Conservation (phyloP, 2,888 invertebrate species). For the Eustalomyia histrio region DNA sequence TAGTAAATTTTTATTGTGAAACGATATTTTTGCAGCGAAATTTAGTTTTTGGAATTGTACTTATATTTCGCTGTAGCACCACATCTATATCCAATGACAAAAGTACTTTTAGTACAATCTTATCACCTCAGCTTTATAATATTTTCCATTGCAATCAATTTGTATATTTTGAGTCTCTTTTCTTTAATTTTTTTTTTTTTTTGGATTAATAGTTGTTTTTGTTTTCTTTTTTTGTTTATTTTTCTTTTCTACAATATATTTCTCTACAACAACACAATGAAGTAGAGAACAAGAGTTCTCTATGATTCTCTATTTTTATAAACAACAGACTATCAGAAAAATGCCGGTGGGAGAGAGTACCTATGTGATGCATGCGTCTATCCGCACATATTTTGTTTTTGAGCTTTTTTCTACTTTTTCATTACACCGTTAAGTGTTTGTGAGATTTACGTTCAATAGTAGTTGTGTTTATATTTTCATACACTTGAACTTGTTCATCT, state of each 20-base stretch:
- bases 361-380: constrained; percentile 48
- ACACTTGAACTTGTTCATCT: constrained; percentile 67
- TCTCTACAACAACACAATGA: background rate
- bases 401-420: background rate
- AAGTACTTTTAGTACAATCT: background rate
- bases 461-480: constrained; percentile 68
- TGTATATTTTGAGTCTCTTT: constrained; percentile 3
- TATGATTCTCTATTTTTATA: background rate
- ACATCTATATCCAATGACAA: background rate
- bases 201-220: constrained; percentile 58
- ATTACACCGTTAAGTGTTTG: constrained; percentile 64
- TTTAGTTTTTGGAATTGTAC: no score
- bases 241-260: constrained; percentile 2
- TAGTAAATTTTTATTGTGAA: no score
- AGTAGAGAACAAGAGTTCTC: background rate
- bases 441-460: constrained; percentile 31
- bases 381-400: background rate
- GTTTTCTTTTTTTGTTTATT: constrained; percentile 16
- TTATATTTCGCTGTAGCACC: no score
- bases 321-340: background rate
- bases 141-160: constrained; percentile 5
- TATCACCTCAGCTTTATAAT: constrained; percentile 16
- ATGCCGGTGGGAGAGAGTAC: constrained; percentile 58
- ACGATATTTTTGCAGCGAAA: no score
- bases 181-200: background rate